Evolutionary conservation across 2,888 invertebrate genomes (phyloP), one percentile per base, ranked within the genome.

Genomic region (Adelphocoris suturalis): DNA sequence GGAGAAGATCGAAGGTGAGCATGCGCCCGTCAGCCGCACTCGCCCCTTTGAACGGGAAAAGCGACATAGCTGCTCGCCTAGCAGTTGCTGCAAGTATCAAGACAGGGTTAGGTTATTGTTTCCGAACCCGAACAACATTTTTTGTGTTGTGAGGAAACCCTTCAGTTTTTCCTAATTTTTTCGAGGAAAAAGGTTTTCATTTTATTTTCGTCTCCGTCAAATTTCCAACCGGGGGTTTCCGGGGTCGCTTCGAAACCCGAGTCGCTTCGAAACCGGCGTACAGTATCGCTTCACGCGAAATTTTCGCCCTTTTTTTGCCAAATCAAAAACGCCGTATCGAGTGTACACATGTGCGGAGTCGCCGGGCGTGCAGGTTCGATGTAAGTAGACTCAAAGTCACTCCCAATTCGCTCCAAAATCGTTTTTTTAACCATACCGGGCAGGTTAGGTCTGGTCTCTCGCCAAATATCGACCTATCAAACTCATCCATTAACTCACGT

Each of bases 41-140:
- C 52, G 19, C 28, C 80, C 80, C 80, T 28, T 52, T 47, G 52
- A 52, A 52, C 48, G 82, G 82, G 48, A 16, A 52, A 14, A 19
- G n/a, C 55, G 27, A 28, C 88, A 27, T 78, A 88, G 52, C 88
- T 12, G 76, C 52, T 52, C 80, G 48, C 52, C 37, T 37, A 78
- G 88, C 88, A 88, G 88, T 88, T 52, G 88, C 88, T 52, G 37
- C 52, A 88, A 88, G 88, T 80, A 61, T 52, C 80, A 78, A 61
- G 28, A 27, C 78, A 88, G 52, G 88, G 80, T 78, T 80, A 88
- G 88, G 75, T 75, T 75, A 75, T 75, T 28, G 28, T 75, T 75
- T 75, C 52, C 13, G 16, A 52, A 52, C 52, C 52, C 12, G 52
- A n/a, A 52, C 52, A 52, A 52, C 52, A 52, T 52, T 14, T 52